Conservation (phyloP, 2,888 invertebrate genomes). For the Apocheima hispidaria region DNA sequence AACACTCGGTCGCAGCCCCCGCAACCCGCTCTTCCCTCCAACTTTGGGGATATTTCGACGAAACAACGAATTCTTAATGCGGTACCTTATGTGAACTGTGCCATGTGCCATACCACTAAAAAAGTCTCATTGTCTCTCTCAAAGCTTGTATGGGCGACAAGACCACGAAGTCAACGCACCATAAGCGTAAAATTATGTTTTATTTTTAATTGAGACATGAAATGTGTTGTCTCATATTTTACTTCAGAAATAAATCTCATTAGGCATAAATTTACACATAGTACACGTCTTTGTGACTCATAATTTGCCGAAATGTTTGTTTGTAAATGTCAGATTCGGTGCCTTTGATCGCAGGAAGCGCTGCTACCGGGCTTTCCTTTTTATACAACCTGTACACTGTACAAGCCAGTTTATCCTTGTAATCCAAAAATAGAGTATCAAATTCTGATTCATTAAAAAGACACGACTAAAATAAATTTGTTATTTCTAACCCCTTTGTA, state of each 20-base stretch:
- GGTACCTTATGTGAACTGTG: too few relatives aligned
- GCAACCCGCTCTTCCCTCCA: too few relatives aligned
- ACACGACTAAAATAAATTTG: not conserved
- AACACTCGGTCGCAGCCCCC: too few relatives aligned
- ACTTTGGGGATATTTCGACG: too few relatives aligned
- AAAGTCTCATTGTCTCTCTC: too few relatives aligned
- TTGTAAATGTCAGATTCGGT: conserved; percentile 32
- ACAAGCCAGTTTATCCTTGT: conserved; percentile 19
- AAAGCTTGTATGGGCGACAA: too few relatives aligned
- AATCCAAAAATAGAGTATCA: not conserved
- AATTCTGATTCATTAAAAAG: conserved; percentile 5
- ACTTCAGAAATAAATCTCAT: not conserved
- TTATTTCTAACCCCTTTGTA: not conserved
- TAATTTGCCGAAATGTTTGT: conserved; percentile 32
- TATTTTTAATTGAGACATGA: too few relatives aligned
- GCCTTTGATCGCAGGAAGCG: conserved; percentile 53
- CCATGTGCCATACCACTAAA: too few relatives aligned
- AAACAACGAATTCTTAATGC: too few relatives aligned
- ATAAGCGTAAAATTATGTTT: too few relatives aligned
- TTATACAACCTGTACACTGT: not conserved
- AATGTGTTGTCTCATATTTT: too few relatives aligned
- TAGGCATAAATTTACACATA: conserved; percentile 5
- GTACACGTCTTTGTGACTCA: conserved; percentile 23
- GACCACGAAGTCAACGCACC: too few relatives aligned
- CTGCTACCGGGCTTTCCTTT: conserved; percentile 31